Conservation (phyloP, 2,113 vertebrate genomes). For the Notiomystis cincta region DNA sequence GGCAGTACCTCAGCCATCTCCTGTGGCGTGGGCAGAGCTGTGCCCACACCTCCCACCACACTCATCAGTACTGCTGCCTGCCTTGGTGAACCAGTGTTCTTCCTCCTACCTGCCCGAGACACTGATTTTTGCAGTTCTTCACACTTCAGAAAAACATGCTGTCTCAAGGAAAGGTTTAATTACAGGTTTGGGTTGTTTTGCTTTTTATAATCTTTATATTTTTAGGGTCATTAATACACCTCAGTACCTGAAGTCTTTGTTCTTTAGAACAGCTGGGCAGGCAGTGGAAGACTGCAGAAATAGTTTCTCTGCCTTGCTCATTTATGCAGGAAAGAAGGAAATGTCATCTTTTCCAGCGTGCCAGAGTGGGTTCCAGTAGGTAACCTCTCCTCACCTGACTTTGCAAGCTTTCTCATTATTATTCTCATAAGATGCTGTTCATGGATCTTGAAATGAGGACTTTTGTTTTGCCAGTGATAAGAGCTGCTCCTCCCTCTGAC, state of each 20-base stretch:
- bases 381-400: not conserved
- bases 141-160: not conserved
- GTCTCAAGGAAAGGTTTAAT: not conserved
- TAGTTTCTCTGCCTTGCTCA: not conserved
- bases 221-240: not conserved
- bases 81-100: fast-evolving
- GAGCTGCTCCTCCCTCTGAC: not conserved
- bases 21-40: not conserved
- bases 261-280: not conserved
- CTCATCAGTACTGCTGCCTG: not conserved
- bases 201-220: not conserved
- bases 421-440: not conserved
- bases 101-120: not conserved
- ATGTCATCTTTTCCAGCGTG: not conserved
- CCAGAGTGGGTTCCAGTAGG: not conserved
- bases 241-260: not conserved
- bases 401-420: too few species aligned
- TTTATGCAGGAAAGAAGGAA: not conserved
- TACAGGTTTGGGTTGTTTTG: not conserved
- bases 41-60: not conserved
- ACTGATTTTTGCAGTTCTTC: not conserved
- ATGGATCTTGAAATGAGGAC: not conserved
- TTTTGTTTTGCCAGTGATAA: not conserved
- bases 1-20: not conserved
- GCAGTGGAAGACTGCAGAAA: not conserved